Base-by-base conservation (phyloP, 2,113 vertebrate species). In the Balaeniceps rex region DNA sequence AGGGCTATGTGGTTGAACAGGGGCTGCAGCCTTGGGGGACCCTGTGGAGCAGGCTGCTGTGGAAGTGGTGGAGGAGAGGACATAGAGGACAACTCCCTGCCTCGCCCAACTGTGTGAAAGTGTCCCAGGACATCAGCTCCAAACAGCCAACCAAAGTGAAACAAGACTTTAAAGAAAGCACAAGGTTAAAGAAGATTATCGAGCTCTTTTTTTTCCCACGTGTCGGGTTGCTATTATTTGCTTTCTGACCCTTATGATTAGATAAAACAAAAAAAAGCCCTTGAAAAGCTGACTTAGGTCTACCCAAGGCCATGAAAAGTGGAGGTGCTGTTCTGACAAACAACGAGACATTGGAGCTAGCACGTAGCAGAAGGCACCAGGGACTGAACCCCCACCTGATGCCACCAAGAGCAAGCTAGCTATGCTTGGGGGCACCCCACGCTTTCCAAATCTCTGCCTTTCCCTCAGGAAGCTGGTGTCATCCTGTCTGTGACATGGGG, bases 161-260 rank as follows among this genome's bases (percentile, higher is more conserved):
- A 29, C 29, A 49, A 87, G 85, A 55, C 92, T 68, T 87, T 15
- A 82, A 91, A 82, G 84, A 87, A 87, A 94, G 24, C 40, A 36
- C 58, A 51, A 93, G 54, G 64, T 79, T 80, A 83, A 90, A 57
- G 81, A 54, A 60, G n/a, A 71, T 88, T 94, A 65, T 33, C 1
- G 2, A 61, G 44, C 31, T 83, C 70, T 69, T 82, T 91, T 58
- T 25, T 90, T 96, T 79, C 34, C 49, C 3, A 1, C 0, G 0
- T 9, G n/a, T 31, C 0, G 0, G 12, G 19, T 77, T 84, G 52
- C 84, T 87, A 4, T 63, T 96, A 13, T 94, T 96, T 96, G 75
- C 58, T 91, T 94, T 89, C 87, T 87, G 44, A 82, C 78, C 57
- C 49, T 83, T 46, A 34, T 34, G 91, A 96, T 96, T 94, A 85